These are phyloP conservation scores for Acrobasis suavella DNA, from an alignment of 2,888 invertebrate genomes.

Conservation along the genomic window DNA sequence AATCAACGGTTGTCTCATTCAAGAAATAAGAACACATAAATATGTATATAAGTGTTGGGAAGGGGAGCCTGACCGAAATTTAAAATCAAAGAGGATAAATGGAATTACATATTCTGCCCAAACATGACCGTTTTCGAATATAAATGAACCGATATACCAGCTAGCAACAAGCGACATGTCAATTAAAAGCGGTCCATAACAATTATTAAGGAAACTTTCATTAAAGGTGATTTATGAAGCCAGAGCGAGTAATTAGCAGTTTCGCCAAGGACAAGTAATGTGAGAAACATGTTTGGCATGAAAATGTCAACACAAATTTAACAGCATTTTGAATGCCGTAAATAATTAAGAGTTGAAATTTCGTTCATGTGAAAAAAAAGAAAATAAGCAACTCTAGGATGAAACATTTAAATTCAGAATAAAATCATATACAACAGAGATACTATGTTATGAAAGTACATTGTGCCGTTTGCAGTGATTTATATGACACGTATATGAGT, in stretches of 20 bases:
- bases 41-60: conserved; percentile 33
- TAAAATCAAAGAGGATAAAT: conserved; percentile 21
- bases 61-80: conserved; percentile 26
- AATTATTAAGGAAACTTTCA: background rate
- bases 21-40: conserved; percentile 37
- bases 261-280: background rate
- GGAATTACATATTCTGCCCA: conserved; percentile 26
- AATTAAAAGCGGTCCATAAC: background rate
- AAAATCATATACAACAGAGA: conserved; percentile 10
- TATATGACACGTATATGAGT: conserved; percentile 45
- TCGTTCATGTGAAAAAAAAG: background rate
- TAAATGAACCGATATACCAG: conserved; percentile 10
- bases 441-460: conserved; percentile 31
- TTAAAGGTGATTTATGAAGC: background rate
- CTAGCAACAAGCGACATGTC: background rate
- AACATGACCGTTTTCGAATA: conserved; percentile 24
- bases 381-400: too few relatives aligned
- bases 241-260: background rate
- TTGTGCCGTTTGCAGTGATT: conserved; percentile 46
- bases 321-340: background rate
- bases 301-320: background rate
- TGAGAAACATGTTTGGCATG: background rate
- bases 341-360: background rate
- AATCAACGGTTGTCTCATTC: conserved; percentile 44
- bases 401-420: conserved; percentile 26